Base-by-base conservation (phyloP, 2,888 invertebrate genomes). In the Neocrepidodera transversa region DNA sequence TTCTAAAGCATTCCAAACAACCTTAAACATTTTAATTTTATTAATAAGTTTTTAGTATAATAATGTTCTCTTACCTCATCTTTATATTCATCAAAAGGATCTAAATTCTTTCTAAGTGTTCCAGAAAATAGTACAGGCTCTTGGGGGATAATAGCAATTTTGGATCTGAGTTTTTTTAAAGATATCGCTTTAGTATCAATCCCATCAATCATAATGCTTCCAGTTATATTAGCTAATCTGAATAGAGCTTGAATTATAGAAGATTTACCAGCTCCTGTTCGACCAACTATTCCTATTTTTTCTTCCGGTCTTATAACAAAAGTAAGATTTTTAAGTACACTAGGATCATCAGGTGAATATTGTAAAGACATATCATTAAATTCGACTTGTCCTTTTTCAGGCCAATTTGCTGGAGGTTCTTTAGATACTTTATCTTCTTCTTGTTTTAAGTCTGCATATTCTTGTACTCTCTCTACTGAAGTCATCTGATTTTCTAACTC, bases 91-190 rank as follows among this genome's bases (percentile, higher is more conserved):
- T 89, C 86, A 77, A 95, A 95, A 1, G 95, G 95, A 81, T 95
- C 95, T 57, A 96, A 83, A 80, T 96, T 96, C 73, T 89, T 89
- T 1, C 95, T 82, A 82, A 96, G 84, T 1, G 92, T 89, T 42
- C 93, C 95, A 0, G 91, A 90, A 80, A 96, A 92, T 47, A 93
- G 80, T 53, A 92, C 90, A 0, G 93, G 92, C 72, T 92, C 92
- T 77, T 93, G 93, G 0, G 93, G 92, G 48, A 93, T 93, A 72
- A 93, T 92, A 4, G 92, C 90, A 63, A 93, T 84, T 73, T 86
- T 87, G 17, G 88, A 87, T 49, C 93, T 85, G 6, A 60, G 30
- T 17, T 45, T 28, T 13, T 89, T 87, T 13, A 92, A 80, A 0
- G 91, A 28, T 13, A 45, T 26, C 3, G 26, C 3, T 0, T 82